Conservation (phyloP, 2,888 invertebrate genomes). For the Halictus ligatus region DNA sequence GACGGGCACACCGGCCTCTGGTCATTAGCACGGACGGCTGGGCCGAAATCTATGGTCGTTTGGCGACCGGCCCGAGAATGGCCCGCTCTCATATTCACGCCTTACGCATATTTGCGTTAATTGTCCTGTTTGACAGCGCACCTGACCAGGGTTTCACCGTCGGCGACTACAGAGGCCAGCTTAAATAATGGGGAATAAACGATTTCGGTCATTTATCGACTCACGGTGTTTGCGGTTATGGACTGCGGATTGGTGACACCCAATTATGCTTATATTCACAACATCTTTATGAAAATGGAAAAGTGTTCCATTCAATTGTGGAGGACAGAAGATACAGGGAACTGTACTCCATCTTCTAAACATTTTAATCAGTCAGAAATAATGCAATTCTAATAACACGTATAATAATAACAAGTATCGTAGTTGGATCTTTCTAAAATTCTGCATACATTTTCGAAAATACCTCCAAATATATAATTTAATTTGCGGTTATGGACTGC, state of each 20-base stretch:
- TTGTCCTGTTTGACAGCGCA: conserved; percentile 22
- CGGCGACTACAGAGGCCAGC: too few relatives aligned
- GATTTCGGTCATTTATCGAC: background rate
- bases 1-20: conserved; percentile 47
- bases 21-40: conserved; percentile 64
- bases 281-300: background rate
- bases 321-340: background rate
- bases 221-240: background rate
- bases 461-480: too few relatives aligned
- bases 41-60: conserved; percentile 60
- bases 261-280: background rate
- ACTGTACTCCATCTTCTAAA: background rate
- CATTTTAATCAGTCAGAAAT: too few relatives aligned
- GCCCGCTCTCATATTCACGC: conserved; percentile 55
- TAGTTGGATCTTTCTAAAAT: background rate
- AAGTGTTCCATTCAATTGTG: background rate
- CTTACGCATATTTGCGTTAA: conserved; percentile 67
- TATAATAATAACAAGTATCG: background rate
- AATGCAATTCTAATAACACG: too few relatives aligned
- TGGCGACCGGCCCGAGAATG: conserved; percentile 26
- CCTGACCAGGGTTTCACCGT: background rate
- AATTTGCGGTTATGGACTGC: too few relatives aligned
- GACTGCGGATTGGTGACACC: accelerated
- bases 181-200: background rate
- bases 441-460: too few relatives aligned